Base-by-base conservation (phyloP, 2,888 invertebrate genomes). In the Drosophila meridiana region DNA sequence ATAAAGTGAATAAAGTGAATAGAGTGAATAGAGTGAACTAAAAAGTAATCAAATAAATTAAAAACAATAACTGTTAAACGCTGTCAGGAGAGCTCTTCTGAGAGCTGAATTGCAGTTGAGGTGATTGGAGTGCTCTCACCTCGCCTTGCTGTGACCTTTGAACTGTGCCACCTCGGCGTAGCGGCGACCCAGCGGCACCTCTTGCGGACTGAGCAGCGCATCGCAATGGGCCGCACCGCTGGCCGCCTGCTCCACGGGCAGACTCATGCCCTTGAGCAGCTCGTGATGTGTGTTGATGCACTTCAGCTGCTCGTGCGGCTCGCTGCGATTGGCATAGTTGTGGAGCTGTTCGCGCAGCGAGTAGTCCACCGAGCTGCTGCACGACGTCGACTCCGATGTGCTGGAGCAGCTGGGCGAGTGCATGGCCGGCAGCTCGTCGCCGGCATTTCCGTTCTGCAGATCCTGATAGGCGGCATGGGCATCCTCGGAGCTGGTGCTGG, bases 111-210 rank as follows among this genome's bases (percentile, higher is more conserved):
- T 45, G 14, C 7, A 28, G 28, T 14, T 28, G 47, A 20, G 20
- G 20, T 20, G 14, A 13, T 34, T 38, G 26, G 42, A 32, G 34
- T 13, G 20, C 20, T 34, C 90, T 89, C 77, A 87, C 86, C 86
- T 87, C 56, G 87, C 73, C 75, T 89, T 85, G 74, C 60, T 36
- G 78, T 92, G 93, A 83, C 87, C 71, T 86, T 93, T 93, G 80
- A 93, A 93, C 72, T 93, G 93, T 34, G 92, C 83, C 75, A 93
- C 93, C 80, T 93, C 93, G 61, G 93, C 93, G 76, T 93, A 93
- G 0, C 93, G 92, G 55, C 93, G 83, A 26, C 93, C 93, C 85
- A 93, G 89, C n/a, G 93, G 93, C 73, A 82, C 93, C 80, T 93
- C 93, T 80, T 93, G 92, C 11, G 93, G 93, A 86, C 93, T 93